phyloP scores from a whole-genome alignment of 2,113 vertebrate species.

The Pontoporia blainvillei region DNA sequence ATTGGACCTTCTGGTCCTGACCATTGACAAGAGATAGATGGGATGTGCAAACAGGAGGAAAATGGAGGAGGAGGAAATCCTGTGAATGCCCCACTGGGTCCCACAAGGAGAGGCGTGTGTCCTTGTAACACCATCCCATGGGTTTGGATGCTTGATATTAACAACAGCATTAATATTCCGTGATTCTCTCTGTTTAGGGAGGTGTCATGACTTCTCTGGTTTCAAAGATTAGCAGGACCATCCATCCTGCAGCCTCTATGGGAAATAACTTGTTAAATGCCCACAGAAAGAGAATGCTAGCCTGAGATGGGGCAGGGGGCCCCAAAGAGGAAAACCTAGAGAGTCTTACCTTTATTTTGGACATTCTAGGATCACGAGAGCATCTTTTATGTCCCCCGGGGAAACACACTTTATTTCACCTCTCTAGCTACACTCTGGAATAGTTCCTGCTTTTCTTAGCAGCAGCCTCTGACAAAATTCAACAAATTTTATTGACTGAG shows the following conservation, averaged over 20 bases:
- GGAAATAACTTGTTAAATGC: neutral
- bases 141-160: accelerated
- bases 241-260: neutral
- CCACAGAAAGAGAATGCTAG: neutral
- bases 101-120: neutral
- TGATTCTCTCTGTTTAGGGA: neutral
- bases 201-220: accelerated
- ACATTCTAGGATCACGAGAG: no score
- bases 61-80: no score
- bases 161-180: neutral
- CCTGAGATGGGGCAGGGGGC: accelerated
- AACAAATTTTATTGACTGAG: no score
- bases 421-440: accelerated
- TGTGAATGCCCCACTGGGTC: accelerated
- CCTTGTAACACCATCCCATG: no score
- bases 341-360: neutral
- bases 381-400: neutral
- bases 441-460: neutral
- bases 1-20: neutral
- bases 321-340: neutral
- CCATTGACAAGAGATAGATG: neutral
- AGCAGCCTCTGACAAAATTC: neutral
- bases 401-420: neutral
- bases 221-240: neutral
- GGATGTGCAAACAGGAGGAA: neutral